Evolutionary conservation across 2,888 invertebrate species (phyloP).

Genomic region (Sepiola atlantica): DNA sequence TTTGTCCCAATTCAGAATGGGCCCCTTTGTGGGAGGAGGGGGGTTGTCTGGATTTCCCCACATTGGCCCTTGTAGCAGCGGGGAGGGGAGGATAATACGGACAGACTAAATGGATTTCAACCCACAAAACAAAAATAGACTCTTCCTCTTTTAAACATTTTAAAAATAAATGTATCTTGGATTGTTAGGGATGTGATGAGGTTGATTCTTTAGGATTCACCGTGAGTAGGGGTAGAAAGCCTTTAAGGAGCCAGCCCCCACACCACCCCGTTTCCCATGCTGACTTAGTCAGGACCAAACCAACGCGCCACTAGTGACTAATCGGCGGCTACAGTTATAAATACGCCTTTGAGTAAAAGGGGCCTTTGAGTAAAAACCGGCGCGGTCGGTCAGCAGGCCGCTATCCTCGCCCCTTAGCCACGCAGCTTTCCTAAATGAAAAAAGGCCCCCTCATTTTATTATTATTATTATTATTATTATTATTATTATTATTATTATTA

Average conservation of each 20-base stretch:
- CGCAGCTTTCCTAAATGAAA: not conserved
- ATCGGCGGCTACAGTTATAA: not conserved
- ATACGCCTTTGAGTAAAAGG: slow-evolving; percentile 32
- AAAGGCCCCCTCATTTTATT: not conserved
- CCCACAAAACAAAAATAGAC: too few relatives aligned
- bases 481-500: not conserved
- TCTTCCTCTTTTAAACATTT: not conserved
- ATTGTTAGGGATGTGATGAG: not conserved
- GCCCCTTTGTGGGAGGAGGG: too few relatives aligned
- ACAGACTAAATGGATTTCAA: too few relatives aligned
- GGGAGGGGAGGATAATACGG: too few relatives aligned
- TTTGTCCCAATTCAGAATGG: too few relatives aligned
- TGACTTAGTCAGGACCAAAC: not conserved
- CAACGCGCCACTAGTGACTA: not conserved
- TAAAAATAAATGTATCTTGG: not conserved
- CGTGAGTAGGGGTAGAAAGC: not conserved
- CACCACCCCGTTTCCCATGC: not conserved
- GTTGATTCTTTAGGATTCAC: not conserved
- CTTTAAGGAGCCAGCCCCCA: not conserved
- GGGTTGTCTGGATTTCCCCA: too few relatives aligned
- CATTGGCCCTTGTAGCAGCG: too few relatives aligned
- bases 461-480: not conserved
- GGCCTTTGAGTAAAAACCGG: not conserved
- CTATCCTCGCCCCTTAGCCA: not conserved
- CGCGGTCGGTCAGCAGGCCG: not conserved